Conservation (phyloP, 2,888 invertebrate genomes). For the Sericinus montela region DNA sequence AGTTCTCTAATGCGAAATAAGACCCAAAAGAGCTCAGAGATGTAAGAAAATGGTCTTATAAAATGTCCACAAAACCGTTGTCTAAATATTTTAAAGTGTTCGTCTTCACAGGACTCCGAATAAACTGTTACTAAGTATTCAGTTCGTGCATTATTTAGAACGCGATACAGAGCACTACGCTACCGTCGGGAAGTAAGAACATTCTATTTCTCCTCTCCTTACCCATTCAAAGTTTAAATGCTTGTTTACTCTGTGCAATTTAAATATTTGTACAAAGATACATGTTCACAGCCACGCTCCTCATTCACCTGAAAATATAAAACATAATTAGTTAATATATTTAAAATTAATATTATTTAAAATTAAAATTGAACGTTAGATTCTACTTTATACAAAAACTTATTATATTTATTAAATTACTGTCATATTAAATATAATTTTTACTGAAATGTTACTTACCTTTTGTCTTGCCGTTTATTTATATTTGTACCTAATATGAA, state of each 20-base stretch:
- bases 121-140: background rate
- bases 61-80: background rate
- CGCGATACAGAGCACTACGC: background rate
- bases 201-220: background rate
- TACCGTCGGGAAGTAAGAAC: background rate
- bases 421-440: too few relatives aligned
- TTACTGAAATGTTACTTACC: too few relatives aligned
- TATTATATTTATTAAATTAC: too few relatives aligned
- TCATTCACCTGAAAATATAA: too few relatives aligned
- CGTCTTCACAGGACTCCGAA: background rate
- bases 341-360: too few relatives aligned
- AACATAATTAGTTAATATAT: too few relatives aligned
- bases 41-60: background rate
- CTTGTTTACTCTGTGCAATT: background rate
- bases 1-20: too few relatives aligned
- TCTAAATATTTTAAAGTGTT: constrained; percentile 5
- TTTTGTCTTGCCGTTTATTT: too few relatives aligned
- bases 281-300: too few relatives aligned
- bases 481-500: too few relatives aligned
- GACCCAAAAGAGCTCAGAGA: background rate
- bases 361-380: too few relatives aligned
- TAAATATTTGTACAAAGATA: background rate
- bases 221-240: background rate
- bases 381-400: too few relatives aligned
- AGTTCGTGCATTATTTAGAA: background rate